A percentile compares a stretch with the other conserved stretches of the same genome.
Conservation (phyloP, 2,888 invertebrate species). For the Chloromyia formosa region DNA sequence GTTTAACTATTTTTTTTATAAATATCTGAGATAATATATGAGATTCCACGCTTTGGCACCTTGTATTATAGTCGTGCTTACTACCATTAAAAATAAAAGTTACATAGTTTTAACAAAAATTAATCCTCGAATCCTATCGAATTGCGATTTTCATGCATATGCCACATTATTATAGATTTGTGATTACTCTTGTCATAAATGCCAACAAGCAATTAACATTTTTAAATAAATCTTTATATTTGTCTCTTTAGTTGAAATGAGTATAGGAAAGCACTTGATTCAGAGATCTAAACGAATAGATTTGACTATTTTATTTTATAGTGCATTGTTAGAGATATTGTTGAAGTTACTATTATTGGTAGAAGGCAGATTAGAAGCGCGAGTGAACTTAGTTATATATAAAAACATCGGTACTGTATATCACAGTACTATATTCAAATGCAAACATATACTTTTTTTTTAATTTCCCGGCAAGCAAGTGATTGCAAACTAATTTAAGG, state of each 20-base stretch:
- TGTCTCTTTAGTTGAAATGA: neutral
- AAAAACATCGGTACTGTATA: neutral
- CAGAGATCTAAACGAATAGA: too few species aligned
- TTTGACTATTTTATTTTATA: too few species aligned
- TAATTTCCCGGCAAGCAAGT: neutral
- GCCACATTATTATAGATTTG: slow-evolving; percentile 20
- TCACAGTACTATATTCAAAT: neutral
- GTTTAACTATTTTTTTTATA: too few species aligned
- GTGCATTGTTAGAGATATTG: neutral
- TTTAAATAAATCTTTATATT: slow-evolving; percentile 4
- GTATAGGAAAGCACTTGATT: too few species aligned
- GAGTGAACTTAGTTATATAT: neutral
- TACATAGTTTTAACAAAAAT: too few species aligned
- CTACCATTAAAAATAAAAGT: too few species aligned
- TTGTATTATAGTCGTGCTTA: too few species aligned
- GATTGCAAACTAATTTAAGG: neutral
- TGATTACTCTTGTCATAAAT: slow-evolving; percentile 20
- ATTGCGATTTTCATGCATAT: neutral
- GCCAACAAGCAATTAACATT: slow-evolving; percentile 33
- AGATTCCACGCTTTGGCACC: too few species aligned
- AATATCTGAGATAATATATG: too few species aligned
- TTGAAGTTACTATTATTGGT: neutral
- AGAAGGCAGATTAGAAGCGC: neutral
- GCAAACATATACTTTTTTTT: neutral
- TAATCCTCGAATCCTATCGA: too few species aligned